Conservation (phyloP, 2,113 vertebrate genomes). For the Cygnus atratus region DNA sequence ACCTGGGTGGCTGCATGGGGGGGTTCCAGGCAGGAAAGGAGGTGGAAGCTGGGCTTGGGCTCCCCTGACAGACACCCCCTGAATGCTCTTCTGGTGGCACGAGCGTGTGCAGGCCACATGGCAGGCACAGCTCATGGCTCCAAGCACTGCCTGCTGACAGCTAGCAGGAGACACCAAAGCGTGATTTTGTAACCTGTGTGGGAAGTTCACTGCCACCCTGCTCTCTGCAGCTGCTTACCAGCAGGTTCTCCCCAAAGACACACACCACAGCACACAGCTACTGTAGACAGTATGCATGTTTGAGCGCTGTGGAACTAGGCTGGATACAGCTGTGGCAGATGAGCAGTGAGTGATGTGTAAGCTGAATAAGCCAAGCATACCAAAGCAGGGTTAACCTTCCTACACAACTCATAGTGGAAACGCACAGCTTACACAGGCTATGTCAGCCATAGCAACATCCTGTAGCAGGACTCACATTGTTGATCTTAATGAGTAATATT, state of each 20-base stretch:
- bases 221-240: background rate
- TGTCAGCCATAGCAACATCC: background rate
- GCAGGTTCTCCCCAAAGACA: background rate
- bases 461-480: background rate
- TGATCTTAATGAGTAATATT: too few species aligned
- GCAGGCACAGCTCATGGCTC: background rate
- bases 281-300: too few species aligned
- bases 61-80: too few species aligned
- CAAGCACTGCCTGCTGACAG: rapidly evolving
- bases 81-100: too few species aligned
- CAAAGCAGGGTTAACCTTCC: background rate
- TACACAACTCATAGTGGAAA: background rate
- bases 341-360: background rate
- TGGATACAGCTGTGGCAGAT: rapidly evolving
- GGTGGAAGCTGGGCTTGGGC: background rate
- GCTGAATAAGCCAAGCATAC: too few species aligned
- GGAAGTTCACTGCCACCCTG: background rate
- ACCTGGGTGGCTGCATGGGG: too few species aligned
- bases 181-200: too few species aligned
- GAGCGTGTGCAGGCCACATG: too few species aligned
- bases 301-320: too few species aligned
- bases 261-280: rapidly evolving
- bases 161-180: background rate
- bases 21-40: background rate
- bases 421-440: too few species aligned